Percentiles rank a stretch among this genome's conserved stretches.
phyloP scores from a whole-genome alignment of 2,888 invertebrate species.

The Pheosia gnoma region DNA sequence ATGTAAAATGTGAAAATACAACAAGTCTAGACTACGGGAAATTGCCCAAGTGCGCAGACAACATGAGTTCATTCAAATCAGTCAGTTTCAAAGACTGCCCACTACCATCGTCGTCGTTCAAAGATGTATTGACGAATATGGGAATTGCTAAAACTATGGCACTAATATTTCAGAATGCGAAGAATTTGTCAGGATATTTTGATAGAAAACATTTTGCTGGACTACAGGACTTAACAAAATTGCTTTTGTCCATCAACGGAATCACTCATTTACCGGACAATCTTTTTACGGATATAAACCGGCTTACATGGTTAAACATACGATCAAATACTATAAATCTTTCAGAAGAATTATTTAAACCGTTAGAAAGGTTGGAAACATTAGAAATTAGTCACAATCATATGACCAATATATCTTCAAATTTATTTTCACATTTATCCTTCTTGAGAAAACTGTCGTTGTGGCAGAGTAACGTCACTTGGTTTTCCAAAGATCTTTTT shows the following conservation, averaged over 20 bases:
- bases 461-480: conserved; percentile 87
- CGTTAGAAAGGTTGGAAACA: conserved; percentile 81
- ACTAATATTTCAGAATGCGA: conserved; percentile 81
- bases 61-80: conserved; percentile 67
- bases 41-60: conserved; percentile 76
- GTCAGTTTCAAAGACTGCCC: conserved; percentile 83
- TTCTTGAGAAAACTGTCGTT: conserved; percentile 86
- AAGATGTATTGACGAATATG: conserved; percentile 72
- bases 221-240: conserved; percentile 78
- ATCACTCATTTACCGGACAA: conserved; percentile 85
- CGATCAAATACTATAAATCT: conserved; percentile 84
- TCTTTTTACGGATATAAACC: conserved; percentile 84
- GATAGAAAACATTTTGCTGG: conserved; percentile 84
- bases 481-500: conserved; percentile 86
- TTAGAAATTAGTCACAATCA: conserved; percentile 88
- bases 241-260: conserved; percentile 85
- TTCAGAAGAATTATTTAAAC: conserved; percentile 82
- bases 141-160: conserved; percentile 79
- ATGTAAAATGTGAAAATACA: conserved; percentile 72
- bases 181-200: conserved; percentile 82
- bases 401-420: conserved; percentile 84
- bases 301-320: conserved; percentile 86
- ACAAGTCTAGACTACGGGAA: conserved; percentile 70
- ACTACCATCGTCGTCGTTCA: conserved; percentile 77
- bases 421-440: conserved; percentile 85